Evolutionary conservation across 1,140 invertebrate genomes (phyloP).

Genomic region (Globodera rostochiensis): DNA sequence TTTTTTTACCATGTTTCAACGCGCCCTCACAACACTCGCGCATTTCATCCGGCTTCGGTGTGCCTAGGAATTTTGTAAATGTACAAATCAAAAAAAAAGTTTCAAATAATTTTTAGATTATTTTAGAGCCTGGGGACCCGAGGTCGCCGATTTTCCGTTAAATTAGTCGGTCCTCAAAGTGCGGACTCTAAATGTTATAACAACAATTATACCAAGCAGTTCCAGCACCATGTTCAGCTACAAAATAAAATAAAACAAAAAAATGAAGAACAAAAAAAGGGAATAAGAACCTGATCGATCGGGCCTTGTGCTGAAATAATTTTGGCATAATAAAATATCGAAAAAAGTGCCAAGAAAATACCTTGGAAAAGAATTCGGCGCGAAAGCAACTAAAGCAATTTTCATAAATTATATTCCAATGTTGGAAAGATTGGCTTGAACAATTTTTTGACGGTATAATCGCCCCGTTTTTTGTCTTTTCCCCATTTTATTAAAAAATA

Average conservation of each 20-base stretch:
- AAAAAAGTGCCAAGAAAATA: not conserved
- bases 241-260: not conserved
- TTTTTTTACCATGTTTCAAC: conserved; percentile 78
- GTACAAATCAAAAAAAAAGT: not conserved
- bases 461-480: too few relatives aligned
- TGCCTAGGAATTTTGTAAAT: conserved; percentile 66
- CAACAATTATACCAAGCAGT: conserved; percentile 74
- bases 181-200: not conserved
- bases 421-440: too few relatives aligned
- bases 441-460: too few relatives aligned
- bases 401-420: not conserved
- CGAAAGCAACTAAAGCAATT: conserved; percentile 74
- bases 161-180: too few relatives aligned
- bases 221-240: conserved; percentile 90
- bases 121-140: too few relatives aligned
- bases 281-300: conserved; percentile 76
- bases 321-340: not conserved
- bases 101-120: too few relatives aligned
- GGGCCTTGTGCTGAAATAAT: conserved; percentile 77
- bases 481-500: too few relatives aligned
- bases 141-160: too few relatives aligned
- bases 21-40: conserved; percentile 92
- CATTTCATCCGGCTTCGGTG: conserved; percentile 91
- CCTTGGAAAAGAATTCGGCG: conserved; percentile 90
- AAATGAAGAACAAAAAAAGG: not conserved